Conservation (phyloP, 2,797 vertebrate species). For the Chaetophractus vellerosus region DNA sequence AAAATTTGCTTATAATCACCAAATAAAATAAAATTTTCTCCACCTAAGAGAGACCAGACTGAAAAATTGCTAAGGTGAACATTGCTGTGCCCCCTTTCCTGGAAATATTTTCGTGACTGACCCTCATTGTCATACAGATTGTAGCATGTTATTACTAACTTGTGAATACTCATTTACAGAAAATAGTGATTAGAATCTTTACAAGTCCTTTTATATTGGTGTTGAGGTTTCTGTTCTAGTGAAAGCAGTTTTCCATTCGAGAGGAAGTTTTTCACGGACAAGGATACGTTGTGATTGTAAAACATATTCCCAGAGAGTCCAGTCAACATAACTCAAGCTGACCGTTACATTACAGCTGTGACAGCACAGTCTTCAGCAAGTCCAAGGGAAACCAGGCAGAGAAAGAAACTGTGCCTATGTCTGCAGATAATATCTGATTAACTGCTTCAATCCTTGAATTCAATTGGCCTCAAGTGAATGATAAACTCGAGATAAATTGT, state of each 20-base stretch:
- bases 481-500: neutral
- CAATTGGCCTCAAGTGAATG: neutral
- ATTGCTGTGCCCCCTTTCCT: slow-evolving; percentile 28
- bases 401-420: neutral
- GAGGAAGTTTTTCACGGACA: slow-evolving; percentile 4
- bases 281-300: slow-evolving; percentile 52
- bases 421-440: neutral
- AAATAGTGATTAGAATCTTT: slow-evolving; percentile 69
- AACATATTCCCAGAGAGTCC: neutral
- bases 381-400: neutral
- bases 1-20: neutral
- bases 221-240: slow-evolving; percentile 63
- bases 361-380: neutral
- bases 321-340: neutral
- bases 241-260: slow-evolving; percentile 47
- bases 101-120: slow-evolving; percentile 70
- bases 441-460: neutral
- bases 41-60: slow-evolving; percentile 41
- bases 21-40: slow-evolving; percentile 53
- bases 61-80: slow-evolving; percentile 47
- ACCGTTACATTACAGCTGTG: neutral
- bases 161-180: slow-evolving; percentile 78
- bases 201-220: slow-evolving; percentile 48
- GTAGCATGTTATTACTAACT: slow-evolving; percentile 60
- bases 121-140: slow-evolving; percentile 59